Base-by-base conservation (phyloP, 2,113 vertebrate species). In the Tragulus kanchil region DNA sequence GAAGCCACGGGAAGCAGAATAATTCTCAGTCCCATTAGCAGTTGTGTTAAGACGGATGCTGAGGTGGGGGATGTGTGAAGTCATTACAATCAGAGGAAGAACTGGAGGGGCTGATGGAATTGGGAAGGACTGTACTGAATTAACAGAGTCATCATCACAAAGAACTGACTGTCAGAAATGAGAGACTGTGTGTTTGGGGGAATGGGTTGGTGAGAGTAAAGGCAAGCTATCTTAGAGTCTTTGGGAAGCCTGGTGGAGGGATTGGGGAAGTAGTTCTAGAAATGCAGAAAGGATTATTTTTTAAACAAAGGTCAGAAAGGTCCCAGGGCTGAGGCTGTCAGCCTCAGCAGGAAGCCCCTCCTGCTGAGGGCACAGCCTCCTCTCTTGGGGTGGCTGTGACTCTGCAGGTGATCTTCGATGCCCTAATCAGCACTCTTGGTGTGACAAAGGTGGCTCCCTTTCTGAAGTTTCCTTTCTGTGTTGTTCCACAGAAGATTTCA, bases 321-420 rank as follows among this genome's bases (percentile, higher is more conserved):
- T 77, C 52, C 64, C 69, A 69, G 86, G 67, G 45, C 50, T 0
- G 6, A 81, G 64, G 50, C 50, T 19, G 28, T 45, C 48, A 25
- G 14, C 67, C 67, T 42, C 36, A 42, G 86, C 94, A 95, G 97
- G 97, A 98, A 97, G 88, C 93, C 82, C 85, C 83, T 95, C 95
- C 96, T 89, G 67, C 75, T 92, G 86, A 85, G 36, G 3, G 3
- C 65, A 91, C 62, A 65, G 85, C 82, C 86, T 88, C 88, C 28
- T 54, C 75, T 83, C 81, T 78, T 75, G 19, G 77, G 36, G 42
- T n/a, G 54, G 90, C 21, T 42, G 54, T 15, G 56, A 86, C 15
- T 50, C 0, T 45, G 96, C 97, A 93, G 89, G 0, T 1, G 4
- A 17, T 6, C 56, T 86, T 79, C 87, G 23, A 56, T 50, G n/a